phyloP scores from a whole-genome alignment of 2,113 vertebrate genomes.

The Ophiodon elongatus region DNA sequence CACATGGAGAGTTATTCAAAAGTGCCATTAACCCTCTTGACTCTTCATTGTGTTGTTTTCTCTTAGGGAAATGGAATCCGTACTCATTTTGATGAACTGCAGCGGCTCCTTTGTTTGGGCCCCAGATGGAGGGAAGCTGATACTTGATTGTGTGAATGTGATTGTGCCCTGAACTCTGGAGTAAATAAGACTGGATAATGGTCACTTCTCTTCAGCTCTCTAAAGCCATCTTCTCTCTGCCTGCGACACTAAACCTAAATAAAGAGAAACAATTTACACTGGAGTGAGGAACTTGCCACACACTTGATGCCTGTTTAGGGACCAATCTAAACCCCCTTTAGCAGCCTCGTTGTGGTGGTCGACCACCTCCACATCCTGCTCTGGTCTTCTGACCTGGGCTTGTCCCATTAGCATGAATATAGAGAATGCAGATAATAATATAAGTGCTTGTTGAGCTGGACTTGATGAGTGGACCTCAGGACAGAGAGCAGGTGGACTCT shows the following conservation, averaged over 20 bases:
- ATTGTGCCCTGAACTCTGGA: slow-evolving; percentile 66
- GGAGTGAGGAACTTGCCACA: slow-evolving; percentile 38
- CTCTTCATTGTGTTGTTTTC: slow-evolving; percentile 84
- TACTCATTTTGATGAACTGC: slow-evolving; percentile 76
- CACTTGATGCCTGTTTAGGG: slow-evolving; percentile 34
- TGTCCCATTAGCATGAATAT: background rate
- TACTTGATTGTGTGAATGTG: slow-evolving; percentile 76
- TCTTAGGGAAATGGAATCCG: slow-evolving; percentile 82
- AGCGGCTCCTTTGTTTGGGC: slow-evolving; percentile 78
- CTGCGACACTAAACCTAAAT: slow-evolving; percentile 45
- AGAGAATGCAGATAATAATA: background rate
- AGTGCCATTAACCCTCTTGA: slow-evolving; percentile 88
- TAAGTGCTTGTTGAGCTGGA: background rate
- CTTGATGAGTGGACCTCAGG: no score
- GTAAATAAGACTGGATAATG: slow-evolving; percentile 70
- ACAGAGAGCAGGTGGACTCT: no score
- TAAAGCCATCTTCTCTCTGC: slow-evolving; percentile 28
- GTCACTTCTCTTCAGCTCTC: slow-evolving; percentile 47
- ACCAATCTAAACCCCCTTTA: background rate
- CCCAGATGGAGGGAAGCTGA: slow-evolving; percentile 63
- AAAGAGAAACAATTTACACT: slow-evolving; percentile 37
- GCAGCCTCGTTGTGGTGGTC: background rate
- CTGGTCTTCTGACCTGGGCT: background rate
- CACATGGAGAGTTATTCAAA: slow-evolving; percentile 86
- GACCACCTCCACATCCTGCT: background rate